Conservation (phyloP, 2,113 vertebrate genomes). For the Gambusia affinis region DNA sequence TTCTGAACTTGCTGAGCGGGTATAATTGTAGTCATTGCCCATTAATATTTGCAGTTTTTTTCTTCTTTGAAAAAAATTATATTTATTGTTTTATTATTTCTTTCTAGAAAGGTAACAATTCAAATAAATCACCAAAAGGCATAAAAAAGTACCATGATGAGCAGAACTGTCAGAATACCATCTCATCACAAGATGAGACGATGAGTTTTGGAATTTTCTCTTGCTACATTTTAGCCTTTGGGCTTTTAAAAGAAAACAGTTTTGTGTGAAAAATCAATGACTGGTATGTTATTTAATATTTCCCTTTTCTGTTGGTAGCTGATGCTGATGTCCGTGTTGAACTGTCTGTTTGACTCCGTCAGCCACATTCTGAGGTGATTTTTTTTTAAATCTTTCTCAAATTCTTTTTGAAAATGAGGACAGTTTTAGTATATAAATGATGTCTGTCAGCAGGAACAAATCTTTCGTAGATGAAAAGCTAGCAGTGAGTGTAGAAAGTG, state of each 20-base stretch:
- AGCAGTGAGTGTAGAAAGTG: too few relatives aligned
- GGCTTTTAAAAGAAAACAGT: background rate
- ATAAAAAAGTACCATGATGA: too few relatives aligned
- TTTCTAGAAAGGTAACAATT: too few relatives aligned
- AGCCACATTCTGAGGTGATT: slow-evolving; percentile 84
- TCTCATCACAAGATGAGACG: too few relatives aligned
- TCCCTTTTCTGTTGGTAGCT: slow-evolving; percentile 70
- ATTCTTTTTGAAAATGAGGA: background rate
- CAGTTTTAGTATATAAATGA: background rate
- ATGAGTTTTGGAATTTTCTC: background rate
- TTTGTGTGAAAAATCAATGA: background rate
- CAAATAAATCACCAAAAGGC: too few relatives aligned
- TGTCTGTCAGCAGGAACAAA: background rate
- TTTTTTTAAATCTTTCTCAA: background rate
- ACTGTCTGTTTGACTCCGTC: slow-evolving; percentile 86
- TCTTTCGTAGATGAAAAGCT: background rate
- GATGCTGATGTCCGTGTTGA: slow-evolving; percentile 85
- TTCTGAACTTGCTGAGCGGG: too few relatives aligned
- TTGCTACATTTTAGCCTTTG: background rate
- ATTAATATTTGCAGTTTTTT: too few relatives aligned
- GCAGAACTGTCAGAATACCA: too few relatives aligned
- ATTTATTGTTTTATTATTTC: too few relatives aligned
- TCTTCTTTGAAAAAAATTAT: too few relatives aligned
- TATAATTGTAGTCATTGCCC: too few relatives aligned
- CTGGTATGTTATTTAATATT: too few relatives aligned